phyloP scores from a whole-genome alignment of 2,797 vertebrate species.

The Sebastes itinus region DNA sequence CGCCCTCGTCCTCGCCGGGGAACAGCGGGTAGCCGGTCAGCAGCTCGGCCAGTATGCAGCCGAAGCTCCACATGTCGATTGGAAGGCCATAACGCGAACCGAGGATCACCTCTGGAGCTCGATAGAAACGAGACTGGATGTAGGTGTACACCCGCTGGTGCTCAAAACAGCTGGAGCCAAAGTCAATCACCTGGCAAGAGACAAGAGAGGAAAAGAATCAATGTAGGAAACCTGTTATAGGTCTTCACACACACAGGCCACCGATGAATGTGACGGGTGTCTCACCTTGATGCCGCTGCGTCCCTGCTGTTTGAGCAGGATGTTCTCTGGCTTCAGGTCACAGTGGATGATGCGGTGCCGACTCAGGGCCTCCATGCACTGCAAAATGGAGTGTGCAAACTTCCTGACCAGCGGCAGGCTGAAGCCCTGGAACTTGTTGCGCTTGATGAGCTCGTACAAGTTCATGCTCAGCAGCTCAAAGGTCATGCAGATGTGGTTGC shows the following conservation, averaged over 20 bases:
- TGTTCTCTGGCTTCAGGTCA: constrained; percentile 98
- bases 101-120: constrained; percentile 95
- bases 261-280: neutral
- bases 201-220: neutral
- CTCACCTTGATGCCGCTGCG: constrained; percentile 94
- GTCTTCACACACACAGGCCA: neutral
- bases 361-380: constrained; percentile 93
- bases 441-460: constrained; percentile 97
- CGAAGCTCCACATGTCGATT: constrained; percentile 99
- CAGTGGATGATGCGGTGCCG: constrained; percentile 97
- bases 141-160: constrained; percentile 98
- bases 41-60: constrained; percentile 97
- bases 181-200: constrained; percentile 89
- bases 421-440: constrained; percentile 99
- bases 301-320: constrained; percentile 96
- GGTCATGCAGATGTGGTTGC: constrained; percentile 98
- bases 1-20: constrained; percentile 95
- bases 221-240: neutral
- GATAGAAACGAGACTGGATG: constrained; percentile 98
- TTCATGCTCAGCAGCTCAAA: constrained; percentile 98
- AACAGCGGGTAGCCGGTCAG: constrained; percentile 96
- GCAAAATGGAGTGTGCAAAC: constrained; percentile 96
- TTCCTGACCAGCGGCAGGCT: constrained; percentile 94
- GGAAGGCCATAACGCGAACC: constrained; percentile 95
- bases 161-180: constrained; percentile 98